Evolutionary conservation across 2,113 vertebrate genomes (phyloP).

Genomic region (Aegotheles bennettii): DNA sequence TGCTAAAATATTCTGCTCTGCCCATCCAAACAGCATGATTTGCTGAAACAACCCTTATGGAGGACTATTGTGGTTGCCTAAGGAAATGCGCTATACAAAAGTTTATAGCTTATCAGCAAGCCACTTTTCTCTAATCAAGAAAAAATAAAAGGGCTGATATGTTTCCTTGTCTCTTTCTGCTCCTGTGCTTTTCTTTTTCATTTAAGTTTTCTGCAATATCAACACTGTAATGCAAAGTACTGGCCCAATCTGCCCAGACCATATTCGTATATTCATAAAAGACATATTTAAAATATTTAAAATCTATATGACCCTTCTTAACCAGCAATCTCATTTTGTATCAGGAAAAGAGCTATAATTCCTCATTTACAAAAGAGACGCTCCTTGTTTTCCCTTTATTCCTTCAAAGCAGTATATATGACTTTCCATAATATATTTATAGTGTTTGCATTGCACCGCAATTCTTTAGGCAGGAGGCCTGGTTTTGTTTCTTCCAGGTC

Average conservation of each 20-base stretch:
- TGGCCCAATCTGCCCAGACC: not conserved
- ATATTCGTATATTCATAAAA: not conserved
- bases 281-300: not conserved
- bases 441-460: not conserved
- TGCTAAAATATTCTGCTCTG: not conserved
- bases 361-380: not conserved
- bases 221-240: not conserved
- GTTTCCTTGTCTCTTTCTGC: not conserved
- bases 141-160: not conserved
- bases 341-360: not conserved
- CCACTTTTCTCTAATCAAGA: no score
- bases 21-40: not conserved
- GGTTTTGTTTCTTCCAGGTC: not conserved
- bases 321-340: not conserved
- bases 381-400: fast-evolving
- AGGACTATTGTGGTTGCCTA: not conserved
- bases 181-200: not conserved
- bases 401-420: not conserved
- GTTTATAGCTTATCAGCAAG: not conserved
- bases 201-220: not conserved
- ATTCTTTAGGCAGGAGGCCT: not conserved
- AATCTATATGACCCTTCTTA: not conserved
- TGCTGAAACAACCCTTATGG: not conserved
- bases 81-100: not conserved
- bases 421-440: not conserved